These are phyloP conservation scores for Pycnomerus fuliginosus DNA, from an alignment of 2,888 invertebrate species.

Conservation along the genomic window DNA sequence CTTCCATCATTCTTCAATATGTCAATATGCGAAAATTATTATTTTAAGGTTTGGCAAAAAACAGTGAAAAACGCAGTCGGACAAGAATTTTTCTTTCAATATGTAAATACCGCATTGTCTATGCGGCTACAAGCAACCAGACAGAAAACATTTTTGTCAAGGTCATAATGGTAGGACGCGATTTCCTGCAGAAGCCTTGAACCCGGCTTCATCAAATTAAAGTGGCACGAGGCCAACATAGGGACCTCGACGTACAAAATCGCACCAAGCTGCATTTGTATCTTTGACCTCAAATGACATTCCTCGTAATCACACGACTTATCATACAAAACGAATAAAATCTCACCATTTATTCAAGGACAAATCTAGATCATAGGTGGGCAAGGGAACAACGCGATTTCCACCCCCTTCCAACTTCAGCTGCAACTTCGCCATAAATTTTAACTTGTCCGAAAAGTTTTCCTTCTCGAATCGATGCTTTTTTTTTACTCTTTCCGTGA, in stretches of 20 bases:
- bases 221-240: conserved; percentile 42
- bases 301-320: conserved; percentile 8
- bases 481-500: conserved; percentile 33
- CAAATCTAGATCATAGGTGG: conserved; percentile 12
- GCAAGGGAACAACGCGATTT: conserved; percentile 4
- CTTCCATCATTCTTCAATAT: no score
- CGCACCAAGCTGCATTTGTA: conserved; percentile 21
- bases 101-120: conserved; percentile 16
- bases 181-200: conserved; percentile 36
- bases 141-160: conserved; percentile 20
- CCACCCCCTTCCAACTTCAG: conserved; percentile 34
- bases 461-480: conserved; percentile 2
- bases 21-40: no score
- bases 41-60: no score
- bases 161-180: conserved; percentile 19
- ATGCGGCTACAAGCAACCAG: conserved; percentile 11
- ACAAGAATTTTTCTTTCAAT: no score
- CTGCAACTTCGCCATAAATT: conserved; percentile 43
- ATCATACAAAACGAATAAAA: neutral
- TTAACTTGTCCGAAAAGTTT: conserved; percentile 35
- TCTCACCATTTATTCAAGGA: conserved; percentile 5
- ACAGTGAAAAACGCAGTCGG: no score
- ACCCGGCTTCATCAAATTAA: conserved; percentile 33
- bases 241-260: conserved; percentile 27
- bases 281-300: conserved; percentile 39